Base-by-base conservation (phyloP, 2,888 invertebrate species). In the Hoplodrina blanda region DNA sequence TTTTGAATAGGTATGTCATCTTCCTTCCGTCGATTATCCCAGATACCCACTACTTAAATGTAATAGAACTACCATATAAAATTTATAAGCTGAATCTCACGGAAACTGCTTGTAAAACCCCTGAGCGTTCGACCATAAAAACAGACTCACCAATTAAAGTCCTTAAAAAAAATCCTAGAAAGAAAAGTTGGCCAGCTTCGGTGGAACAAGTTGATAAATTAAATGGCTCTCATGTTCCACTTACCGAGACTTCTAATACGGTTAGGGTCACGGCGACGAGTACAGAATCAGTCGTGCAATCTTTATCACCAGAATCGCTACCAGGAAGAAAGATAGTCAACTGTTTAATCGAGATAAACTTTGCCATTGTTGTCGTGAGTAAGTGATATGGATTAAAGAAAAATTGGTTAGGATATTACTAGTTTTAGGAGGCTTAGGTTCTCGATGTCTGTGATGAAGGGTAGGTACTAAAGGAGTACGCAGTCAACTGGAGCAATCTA, bases 291-390 rank as follows among this genome's bases (percentile, higher is more conserved):
- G 90, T 92, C 91, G 92, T 91, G 93, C 90, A 86, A 86, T 72
- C 86, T 87, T 88, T 91, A 91, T 90, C 90, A 87, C 84, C 76
- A 86, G 76, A 83, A 91, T 91, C 91, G 82, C 76, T 87, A 84
- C 81, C 81, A 77, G 79, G 76, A 83, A 87, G 85, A 85, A 82
- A 88, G 89, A 92, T 91, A 86, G 87, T 85, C 85, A 87, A 87
- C 86, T 82, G 80, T 84, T 85, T 83, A 78, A 88, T 89, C 87
- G 68, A 82, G 92, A 93, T 94, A 92, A 91, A 92, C 92, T 90
- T 88, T 90, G 87, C 85, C 89, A 85, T 84, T 83, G 62, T 82
- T 84, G 82, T 86, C 86, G 81, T 78, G 84, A 70, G 69, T 64
- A 59, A 76, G 67, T 68, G 69, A 80, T 80, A 77, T 72, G 57